Evolutionary conservation across 2,797 vertebrate species (phyloP), one percentile per base, ranked within the genome.

Genomic region (Enteromius paludinosus): DNA sequence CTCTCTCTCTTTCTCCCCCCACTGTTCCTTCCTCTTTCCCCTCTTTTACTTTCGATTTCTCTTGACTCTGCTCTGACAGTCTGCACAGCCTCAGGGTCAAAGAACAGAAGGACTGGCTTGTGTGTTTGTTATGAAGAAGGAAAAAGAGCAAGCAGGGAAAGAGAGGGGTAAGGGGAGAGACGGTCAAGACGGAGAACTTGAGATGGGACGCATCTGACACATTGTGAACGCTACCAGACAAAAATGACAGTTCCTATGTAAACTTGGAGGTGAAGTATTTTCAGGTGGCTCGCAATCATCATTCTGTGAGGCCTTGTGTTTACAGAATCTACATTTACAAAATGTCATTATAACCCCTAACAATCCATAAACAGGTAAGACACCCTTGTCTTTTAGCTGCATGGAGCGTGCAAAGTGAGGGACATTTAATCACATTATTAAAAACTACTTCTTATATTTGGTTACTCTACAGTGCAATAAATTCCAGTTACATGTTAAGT

Each of bases 1-100:
- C 86, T 70, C 86, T 86, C 88, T 91, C 89, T 91, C 89, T 92
- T 90, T 92, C 90, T 92, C 91, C 91, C 89, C 91, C 90, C 90
- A 93, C 74, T 81, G 73, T 76, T 73, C 87, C 84, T 86, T 89
- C 86, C 87, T 87, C 75, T 88, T 83, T 85, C 88, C 88, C 81
- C 71, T 83, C 80, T 86, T 81, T 77, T 83, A 81, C 84, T 87
- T 43, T 89, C 87, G 92, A 87, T 91, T 90, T 94, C 92, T 93
- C 92, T 94, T 93, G 92, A 92, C 93, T 95, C 94, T 92, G 91
- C 92, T 93, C 94, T 94, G 94, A 95, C 94, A 95, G 94, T 94
- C 93, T 94, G 93, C 91, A 92, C 93, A 94, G 94, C 94, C 95
- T 94, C 92, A 72, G 94, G 94, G 94, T 93, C 92, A 92, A 91